Conservation (phyloP, 2,113 vertebrate genomes). For the Siniperca chuatsi region DNA sequence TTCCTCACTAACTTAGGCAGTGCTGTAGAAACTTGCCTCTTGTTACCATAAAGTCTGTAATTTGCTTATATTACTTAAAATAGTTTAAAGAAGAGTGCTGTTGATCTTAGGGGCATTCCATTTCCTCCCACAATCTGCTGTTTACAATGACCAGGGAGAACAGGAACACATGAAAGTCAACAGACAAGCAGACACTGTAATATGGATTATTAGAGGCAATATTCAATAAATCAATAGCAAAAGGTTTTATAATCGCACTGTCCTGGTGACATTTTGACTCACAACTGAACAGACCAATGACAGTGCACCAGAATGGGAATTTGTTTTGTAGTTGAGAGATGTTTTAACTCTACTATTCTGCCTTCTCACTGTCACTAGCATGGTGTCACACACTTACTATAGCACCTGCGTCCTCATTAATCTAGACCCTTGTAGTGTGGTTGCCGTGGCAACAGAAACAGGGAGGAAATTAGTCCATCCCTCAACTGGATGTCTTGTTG, state of each 20-base stretch:
- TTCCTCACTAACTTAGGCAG: background rate
- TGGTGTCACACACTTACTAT: slow-evolving; percentile 26
- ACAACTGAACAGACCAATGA: background rate
- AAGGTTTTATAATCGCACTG: background rate
- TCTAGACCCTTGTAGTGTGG: slow-evolving; percentile 45
- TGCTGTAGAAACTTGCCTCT: slow-evolving; percentile 5
- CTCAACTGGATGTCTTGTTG: slow-evolving; percentile 42
- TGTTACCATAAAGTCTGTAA: background rate
- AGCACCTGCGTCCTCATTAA: slow-evolving; percentile 66
- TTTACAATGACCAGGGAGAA: slow-evolving; percentile 21
- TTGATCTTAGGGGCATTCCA: slow-evolving; percentile 23
- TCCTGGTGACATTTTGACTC: background rate
- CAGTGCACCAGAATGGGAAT: background rate
- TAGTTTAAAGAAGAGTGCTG: slow-evolving; percentile 8
- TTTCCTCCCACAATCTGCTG: slow-evolving; percentile 40
- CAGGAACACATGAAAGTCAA: slow-evolving; percentile 15
- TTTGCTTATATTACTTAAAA: slow-evolving; percentile 30
- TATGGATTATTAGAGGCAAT: background rate
- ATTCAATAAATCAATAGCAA: slow-evolving; percentile 2
- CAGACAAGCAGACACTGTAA: background rate
- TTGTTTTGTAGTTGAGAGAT: background rate
- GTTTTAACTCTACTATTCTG: slow-evolving; percentile 13
- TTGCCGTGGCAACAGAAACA: slow-evolving; percentile 67
- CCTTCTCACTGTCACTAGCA: background rate
- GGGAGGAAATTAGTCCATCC: slow-evolving; percentile 52